Percentiles rank a stretch among this genome's conserved stretches.
Evolutionary conservation across 2,113 vertebrate genomes (phyloP).

Genomic region (Indicator maculatus): DNA sequence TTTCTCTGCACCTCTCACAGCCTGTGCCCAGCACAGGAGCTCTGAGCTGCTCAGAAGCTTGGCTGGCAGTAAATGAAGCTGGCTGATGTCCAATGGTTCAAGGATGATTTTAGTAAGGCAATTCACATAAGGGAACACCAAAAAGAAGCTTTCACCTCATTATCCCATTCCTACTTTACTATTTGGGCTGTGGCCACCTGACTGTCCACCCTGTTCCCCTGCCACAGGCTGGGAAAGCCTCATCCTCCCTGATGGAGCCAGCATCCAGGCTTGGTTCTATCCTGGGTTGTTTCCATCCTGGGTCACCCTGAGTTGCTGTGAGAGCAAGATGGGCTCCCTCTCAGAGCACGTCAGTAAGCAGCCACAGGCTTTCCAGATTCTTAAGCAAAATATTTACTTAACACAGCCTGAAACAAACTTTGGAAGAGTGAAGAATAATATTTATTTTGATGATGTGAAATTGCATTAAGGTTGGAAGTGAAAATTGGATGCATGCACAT

Average conservation of each 20-base stretch:
- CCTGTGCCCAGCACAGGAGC: fast-evolving
- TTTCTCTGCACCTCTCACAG: neutral
- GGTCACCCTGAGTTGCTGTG: neutral
- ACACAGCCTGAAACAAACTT: constrained; percentile 16
- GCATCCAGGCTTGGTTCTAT: no score
- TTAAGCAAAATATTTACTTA: constrained; percentile 57
- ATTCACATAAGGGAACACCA: neutral
- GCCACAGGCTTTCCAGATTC: constrained; percentile 19
- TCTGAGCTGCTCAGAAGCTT: neutral
- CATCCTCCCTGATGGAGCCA: neutral
- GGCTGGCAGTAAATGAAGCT: neutral
- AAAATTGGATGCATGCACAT: constrained; percentile 52
- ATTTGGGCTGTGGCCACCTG: neutral
- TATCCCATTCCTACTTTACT: neutral
- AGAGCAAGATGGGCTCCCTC: fast-evolving
- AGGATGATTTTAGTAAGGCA: neutral
- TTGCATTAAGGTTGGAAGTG: constrained; percentile 41
- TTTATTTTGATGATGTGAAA: constrained; percentile 60
- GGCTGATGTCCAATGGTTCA: neutral
- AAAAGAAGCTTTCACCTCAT: neutral
- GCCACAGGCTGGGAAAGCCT: neutral
- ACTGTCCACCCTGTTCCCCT: neutral
- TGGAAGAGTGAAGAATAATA: constrained; percentile 53
- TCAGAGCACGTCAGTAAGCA: neutral
- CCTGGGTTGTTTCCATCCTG: no score